These are phyloP conservation scores for Thermophis baileyi DNA, from an alignment of 2,113 vertebrate species.

Conservation along the genomic window DNA sequence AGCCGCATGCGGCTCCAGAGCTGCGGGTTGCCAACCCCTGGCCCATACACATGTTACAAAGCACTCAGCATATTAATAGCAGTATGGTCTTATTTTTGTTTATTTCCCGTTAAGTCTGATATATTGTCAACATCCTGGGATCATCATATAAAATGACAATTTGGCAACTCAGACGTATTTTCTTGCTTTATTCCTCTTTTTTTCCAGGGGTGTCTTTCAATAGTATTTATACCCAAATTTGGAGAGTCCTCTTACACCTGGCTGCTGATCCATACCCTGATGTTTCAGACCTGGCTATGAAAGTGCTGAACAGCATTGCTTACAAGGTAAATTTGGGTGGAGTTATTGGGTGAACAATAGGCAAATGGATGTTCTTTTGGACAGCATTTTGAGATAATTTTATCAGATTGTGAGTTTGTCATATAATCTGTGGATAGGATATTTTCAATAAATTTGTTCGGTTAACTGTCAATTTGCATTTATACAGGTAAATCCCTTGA, in stretches of 20 bases:
- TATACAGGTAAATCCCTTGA: background rate
- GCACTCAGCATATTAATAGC: background rate
- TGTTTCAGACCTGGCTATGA: conserved; percentile 96
- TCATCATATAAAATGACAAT: background rate
- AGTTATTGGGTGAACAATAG: background rate
- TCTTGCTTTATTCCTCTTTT: background rate
- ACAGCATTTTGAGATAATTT: conserved; percentile 31
- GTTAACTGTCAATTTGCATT: background rate
- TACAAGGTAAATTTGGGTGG: conserved; percentile 81
- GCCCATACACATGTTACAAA: background rate
- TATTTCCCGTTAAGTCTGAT: background rate
- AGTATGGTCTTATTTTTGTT: background rate
- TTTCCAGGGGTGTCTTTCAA: conserved; percentile 93
- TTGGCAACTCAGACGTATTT: background rate
- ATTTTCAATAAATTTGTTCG: background rate
- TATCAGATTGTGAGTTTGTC: background rate
- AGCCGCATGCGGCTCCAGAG: no score
- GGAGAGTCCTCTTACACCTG: conserved; percentile 92
- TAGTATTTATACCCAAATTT: conserved; percentile 98
- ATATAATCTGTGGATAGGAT: conserved; percentile 13
- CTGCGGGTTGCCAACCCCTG: no score
- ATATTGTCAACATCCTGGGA: background rate
- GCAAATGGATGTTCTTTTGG: conserved; percentile 1
- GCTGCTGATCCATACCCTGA: conserved; percentile 95
- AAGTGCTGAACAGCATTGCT: conserved; percentile 94